Base-by-base conservation (phyloP, 1,140 invertebrate genomes). In the Habropoda laboriosa region DNA sequence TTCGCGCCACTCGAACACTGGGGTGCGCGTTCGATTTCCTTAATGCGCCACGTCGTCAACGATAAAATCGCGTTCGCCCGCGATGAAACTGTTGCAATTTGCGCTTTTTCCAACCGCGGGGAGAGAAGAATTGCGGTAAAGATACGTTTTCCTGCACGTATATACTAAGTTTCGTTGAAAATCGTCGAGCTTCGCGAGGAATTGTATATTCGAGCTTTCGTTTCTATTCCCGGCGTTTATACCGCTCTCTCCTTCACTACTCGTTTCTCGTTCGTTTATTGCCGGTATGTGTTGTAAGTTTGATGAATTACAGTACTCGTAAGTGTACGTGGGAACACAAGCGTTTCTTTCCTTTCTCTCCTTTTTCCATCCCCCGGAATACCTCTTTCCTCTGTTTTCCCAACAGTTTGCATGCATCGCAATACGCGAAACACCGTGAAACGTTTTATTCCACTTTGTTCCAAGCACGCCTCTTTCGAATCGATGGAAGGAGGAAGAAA, bases 401-500 rank as follows among this genome's bases (percentile, higher is more conserved):
- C n/a, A n/a, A n/a, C 13, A 27, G 2, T n/a, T 32, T 0, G 8
- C 30, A 32, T 24, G 64, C 38, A 40, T 42, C n/a, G 24, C n/a
- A 27, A 27, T 49, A 13, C 27, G 35, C 63, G 30, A 18, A 67
- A 30, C n/a, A 61, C 12, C 35, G 12, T 7, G 45, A 49, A 57
- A 18, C 18, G 35, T 55, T 71, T 71, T 21, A 53, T 21, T 57
- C 10, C 24, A 55, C n/a, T 71, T 55, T 40, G n/a, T 38, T 24
- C 12, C 35, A n/a, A 27, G 32, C 32, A 27, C 30, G 51, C 35
- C n/a, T 38, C 13, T 40, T 40, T 71, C 49, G 35, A 71, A 71
- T 53, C 67, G 51, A 71, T 71, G 35, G 35, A 38, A 18, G 35
- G 40, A 32, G 38, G 16, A 60, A 60, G n/a, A 18, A 67, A 67